Evolutionary conservation across 2,113 vertebrate genomes (phyloP).

Genomic region (Ailurus styani): DNA sequence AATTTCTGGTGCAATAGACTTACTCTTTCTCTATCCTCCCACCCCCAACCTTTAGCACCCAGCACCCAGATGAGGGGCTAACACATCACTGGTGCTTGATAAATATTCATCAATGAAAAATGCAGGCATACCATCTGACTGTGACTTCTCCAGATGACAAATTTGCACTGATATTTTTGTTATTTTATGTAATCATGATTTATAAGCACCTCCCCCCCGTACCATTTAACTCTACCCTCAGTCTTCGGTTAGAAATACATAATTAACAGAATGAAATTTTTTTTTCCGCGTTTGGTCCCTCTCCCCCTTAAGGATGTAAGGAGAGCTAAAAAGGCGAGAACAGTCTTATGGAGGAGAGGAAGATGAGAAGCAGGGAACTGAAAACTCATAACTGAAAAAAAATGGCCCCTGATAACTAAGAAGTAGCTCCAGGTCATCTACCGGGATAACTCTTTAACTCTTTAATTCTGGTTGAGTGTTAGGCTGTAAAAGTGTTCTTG

Average conservation of each 20-base stretch:
- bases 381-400: background rate
- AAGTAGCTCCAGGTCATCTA: background rate
- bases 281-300: background rate
- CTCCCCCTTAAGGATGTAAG: background rate
- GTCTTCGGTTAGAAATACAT: background rate
- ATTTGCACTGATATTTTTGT: background rate
- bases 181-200: background rate
- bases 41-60: background rate
- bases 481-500: background rate
- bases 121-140: background rate
- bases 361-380: background rate
- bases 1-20: background rate
- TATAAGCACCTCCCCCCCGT: background rate
- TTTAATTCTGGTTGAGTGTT: background rate
- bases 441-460: background rate
- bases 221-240: background rate
- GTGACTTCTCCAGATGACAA: background rate
- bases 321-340: background rate
- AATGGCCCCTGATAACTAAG: background rate
- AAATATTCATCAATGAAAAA: background rate
- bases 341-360: background rate
- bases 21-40: background rate
- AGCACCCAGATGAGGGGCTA: background rate
- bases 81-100: background rate
- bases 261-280: background rate